Evolutionary conservation across 2,797 vertebrate species (phyloP).

Genomic region (Percopsis omiscomaycus): DNA sequence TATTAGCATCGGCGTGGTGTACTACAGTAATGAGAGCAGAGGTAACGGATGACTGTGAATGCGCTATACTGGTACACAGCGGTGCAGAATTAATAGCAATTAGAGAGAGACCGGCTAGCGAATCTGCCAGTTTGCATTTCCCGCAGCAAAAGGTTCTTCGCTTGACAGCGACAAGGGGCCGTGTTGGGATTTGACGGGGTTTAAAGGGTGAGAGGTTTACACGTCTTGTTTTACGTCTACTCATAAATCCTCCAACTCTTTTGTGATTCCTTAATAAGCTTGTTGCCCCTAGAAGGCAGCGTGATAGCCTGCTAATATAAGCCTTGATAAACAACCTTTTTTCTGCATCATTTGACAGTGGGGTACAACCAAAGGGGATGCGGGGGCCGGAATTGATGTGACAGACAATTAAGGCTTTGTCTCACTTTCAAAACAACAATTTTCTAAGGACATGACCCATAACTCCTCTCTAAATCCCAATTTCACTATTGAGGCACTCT

Average conservation of each 20-base stretch:
- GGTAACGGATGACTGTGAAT: conserved; percentile 61
- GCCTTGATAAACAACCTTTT: background rate
- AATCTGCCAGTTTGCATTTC: conserved; percentile 65
- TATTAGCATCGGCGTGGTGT: conserved; percentile 61
- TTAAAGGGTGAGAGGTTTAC: conserved; percentile 31
- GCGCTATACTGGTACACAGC: conserved; percentile 54
- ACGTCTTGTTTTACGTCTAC: conserved; percentile 53
- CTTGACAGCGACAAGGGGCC: conserved; percentile 52
- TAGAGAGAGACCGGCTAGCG: conserved; percentile 37
- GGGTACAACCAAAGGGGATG: background rate
- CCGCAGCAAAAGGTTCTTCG: conserved; percentile 62
- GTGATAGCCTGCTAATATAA: background rate
- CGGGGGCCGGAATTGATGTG: background rate
- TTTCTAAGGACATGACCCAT: conserved; percentile 12
- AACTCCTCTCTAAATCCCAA: conserved; percentile 6
- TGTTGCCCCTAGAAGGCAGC: background rate
- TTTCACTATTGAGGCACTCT: conserved; percentile 33
- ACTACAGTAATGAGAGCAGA: conserved; percentile 60
- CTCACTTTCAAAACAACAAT: conserved; percentile 4
- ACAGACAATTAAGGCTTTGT: background rate
- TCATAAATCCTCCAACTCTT: conserved; percentile 40
- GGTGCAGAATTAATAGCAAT: conserved; percentile 52
- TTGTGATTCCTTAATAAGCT: conserved; percentile 16
- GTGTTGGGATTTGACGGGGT: conserved; percentile 53
- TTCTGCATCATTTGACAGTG: background rate